Percentiles rank a stretch among this genome's conserved stretches.
These are phyloP conservation scores for Venturia canescens DNA, from an alignment of 1,140 invertebrate genomes.

Conservation along the genomic window DNA sequence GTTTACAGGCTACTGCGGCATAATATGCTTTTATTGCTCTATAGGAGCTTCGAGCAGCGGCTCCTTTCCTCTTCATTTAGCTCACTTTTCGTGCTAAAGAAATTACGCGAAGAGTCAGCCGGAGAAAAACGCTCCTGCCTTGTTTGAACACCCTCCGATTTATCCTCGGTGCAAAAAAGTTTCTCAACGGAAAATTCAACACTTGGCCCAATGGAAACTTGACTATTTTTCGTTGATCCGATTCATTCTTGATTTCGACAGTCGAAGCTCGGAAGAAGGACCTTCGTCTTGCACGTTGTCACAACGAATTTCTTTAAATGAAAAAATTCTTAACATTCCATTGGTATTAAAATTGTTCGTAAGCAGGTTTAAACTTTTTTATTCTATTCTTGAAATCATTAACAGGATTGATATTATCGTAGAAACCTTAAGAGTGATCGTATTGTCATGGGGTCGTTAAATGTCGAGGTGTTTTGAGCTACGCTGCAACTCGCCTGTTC, in stretches of 20 bases:
- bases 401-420: not conserved
- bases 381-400: not conserved
- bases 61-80: not conserved
- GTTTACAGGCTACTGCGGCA: not conserved
- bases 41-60: not conserved
- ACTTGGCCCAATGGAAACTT: too few relatives aligned
- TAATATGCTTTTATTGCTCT: slow-evolving; percentile 8
- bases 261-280: too few relatives aligned
- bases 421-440: not conserved
- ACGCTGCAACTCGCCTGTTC: not conserved
- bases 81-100: not conserved
- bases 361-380: too few relatives aligned
- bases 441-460: slow-evolving; percentile 8
- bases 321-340: too few relatives aligned
- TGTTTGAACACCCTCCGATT: not conserved
- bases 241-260: too few relatives aligned
- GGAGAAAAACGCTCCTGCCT: not conserved
- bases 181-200: not conserved
- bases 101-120: not conserved
- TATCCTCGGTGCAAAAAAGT: slow-evolving; percentile 59
- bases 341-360: too few relatives aligned
- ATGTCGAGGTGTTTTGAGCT: slow-evolving; percentile 3
- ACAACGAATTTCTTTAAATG: too few relatives aligned
- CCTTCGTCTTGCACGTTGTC: too few relatives aligned
- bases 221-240: too few relatives aligned